These are phyloP conservation scores for Dryocosmus kuriphilus DNA, from an alignment of 2,888 invertebrate species.

Conservation along the genomic window DNA sequence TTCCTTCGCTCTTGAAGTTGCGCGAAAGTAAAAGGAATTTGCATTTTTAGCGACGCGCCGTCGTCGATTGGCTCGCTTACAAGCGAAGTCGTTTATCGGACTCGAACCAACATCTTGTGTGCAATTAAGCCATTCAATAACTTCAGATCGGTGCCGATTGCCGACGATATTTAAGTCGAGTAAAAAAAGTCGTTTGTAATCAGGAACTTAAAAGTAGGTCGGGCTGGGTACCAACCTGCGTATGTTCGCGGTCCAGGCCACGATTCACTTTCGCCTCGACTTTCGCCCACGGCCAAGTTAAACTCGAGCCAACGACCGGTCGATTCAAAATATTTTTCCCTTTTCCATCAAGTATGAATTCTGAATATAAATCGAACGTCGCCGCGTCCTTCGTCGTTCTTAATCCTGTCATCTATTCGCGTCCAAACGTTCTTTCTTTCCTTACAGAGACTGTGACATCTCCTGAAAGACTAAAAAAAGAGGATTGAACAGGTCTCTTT, in stretches of 20 bases:
- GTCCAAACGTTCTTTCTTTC: conserved; percentile 9
- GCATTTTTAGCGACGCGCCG: conserved; percentile 33
- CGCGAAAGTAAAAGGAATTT: conserved; percentile 55
- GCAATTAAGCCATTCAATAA: conserved; percentile 63
- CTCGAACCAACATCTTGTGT: conserved; percentile 50
- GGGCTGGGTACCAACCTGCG: conserved; percentile 48
- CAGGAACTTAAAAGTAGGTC: conserved; percentile 59
- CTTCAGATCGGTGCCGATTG: conserved; percentile 55
- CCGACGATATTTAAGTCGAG: conserved; percentile 54
- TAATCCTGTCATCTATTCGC: conserved; percentile 34
- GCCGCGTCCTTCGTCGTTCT: conserved; percentile 32
- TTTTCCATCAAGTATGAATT: conserved; percentile 5
- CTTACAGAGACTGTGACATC: conserved; percentile 7
- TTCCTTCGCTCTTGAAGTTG: conserved; percentile 47
- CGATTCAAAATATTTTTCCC: conserved; percentile 37
- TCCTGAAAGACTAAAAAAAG: conserved; percentile 12
- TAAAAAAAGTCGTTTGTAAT: conserved; percentile 56
- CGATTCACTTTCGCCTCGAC: conserved; percentile 36
- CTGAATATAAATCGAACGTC: conserved; percentile 33
- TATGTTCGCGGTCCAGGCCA: neutral
- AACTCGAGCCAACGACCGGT: conserved; percentile 38
- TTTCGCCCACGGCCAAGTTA: conserved; percentile 29
- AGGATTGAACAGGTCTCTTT: neutral
- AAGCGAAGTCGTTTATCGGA: conserved; percentile 51
- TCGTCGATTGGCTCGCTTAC: conserved; percentile 36